Conservation (phyloP, 2,113 vertebrate genomes). For the Girardinichthys multiradiatus region DNA sequence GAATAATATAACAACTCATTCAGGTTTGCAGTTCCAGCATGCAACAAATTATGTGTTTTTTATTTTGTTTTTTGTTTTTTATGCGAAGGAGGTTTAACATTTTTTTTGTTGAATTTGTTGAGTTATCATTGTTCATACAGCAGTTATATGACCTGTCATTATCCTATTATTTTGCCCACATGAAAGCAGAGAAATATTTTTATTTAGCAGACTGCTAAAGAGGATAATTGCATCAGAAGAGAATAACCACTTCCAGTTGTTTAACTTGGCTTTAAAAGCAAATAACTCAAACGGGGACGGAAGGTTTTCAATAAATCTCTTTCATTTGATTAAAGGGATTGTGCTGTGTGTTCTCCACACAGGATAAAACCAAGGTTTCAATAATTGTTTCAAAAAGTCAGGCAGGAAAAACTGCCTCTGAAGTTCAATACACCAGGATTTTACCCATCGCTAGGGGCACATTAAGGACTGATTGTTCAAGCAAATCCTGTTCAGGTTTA, state of each 20-base stretch:
- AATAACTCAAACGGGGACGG: conserved; percentile 19
- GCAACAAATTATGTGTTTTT: background rate
- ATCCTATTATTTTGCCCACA: conserved; percentile 22
- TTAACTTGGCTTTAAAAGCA: conserved; percentile 52
- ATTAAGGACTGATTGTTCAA: background rate
- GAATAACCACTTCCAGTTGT: conserved; percentile 64
- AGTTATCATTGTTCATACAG: background rate
- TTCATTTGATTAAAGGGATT: conserved; percentile 21
- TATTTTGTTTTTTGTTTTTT: background rate
- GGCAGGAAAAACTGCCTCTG: background rate
- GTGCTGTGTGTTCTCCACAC: conserved; percentile 11
- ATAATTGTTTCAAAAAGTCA: background rate
- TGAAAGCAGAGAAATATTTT: conserved; percentile 28
- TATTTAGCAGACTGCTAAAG: conserved; percentile 37
- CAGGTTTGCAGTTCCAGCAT: conserved; percentile 28
- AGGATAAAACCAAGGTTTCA: background rate
- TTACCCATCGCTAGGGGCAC: background rate
- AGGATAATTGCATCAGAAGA: conserved; percentile 50
- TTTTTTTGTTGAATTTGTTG: conserved; percentile 10
- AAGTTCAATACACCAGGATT: background rate
- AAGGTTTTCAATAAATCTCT: conserved; percentile 16
- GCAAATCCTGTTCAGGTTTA: background rate
- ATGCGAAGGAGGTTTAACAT: background rate
- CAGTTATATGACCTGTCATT: conserved; percentile 46
- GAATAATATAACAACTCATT: conserved; percentile 47